Evolutionary conservation across 2,113 vertebrate genomes (phyloP).

Genomic region (Guaruba guarouba): DNA sequence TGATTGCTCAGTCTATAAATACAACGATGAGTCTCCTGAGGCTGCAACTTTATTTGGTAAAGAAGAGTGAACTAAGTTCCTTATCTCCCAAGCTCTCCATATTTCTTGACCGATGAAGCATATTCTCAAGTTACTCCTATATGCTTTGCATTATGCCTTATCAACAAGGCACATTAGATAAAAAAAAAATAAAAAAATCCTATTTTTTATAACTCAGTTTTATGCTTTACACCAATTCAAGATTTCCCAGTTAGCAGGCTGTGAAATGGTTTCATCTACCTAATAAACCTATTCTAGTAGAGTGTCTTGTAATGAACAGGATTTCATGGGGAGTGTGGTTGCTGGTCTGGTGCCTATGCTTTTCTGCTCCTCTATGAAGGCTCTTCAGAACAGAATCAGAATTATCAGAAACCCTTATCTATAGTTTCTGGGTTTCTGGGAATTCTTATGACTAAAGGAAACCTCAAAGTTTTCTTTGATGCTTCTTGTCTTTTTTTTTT

Average conservation of each 20-base stretch:
- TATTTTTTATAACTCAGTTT: neutral
- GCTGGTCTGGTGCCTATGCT: neutral
- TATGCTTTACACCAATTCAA: neutral
- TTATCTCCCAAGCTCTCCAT: neutral
- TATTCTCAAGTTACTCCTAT: neutral
- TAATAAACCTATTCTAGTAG: neutral
- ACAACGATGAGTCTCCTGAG: neutral
- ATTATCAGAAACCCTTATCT: neutral
- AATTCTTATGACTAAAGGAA: neutral
- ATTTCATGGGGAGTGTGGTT: neutral
- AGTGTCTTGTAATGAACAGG: neutral
- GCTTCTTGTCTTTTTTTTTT: neutral
- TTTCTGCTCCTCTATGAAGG: neutral
- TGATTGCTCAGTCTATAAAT: neutral
- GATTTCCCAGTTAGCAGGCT: neutral
- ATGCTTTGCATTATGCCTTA: neutral
- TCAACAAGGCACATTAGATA: neutral
- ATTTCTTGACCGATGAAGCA: neutral
- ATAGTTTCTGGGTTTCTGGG: neutral
- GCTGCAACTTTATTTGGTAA: neutral
- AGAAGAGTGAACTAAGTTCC: neutral
- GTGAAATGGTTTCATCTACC: neutral
- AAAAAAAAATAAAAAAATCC: neutral
- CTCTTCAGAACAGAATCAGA: neutral
- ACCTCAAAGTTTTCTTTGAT: neutral